Evolutionary conservation across 1,140 invertebrate species (phyloP), one percentile per base, ranked within the genome.

Genomic region (Hypsibius dujardini): DNA sequence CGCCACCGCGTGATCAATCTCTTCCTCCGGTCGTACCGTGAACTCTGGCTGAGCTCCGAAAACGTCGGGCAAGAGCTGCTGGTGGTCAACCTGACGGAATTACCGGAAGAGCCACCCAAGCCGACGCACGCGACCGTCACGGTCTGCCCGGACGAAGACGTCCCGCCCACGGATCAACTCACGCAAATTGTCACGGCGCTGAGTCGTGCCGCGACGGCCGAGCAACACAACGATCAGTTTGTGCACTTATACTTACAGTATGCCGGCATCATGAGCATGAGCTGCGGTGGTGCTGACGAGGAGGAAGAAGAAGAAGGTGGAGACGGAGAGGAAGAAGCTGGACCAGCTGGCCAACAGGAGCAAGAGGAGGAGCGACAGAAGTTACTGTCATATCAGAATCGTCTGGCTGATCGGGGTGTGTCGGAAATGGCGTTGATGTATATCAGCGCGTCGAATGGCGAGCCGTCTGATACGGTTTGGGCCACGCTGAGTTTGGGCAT

Each of bases 361-460:
- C 94, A 99, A 92, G 96, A 99, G 84, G 97, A 98, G 90, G 92
- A 98, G 79, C 98, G 98, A 79, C 95, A 98, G 77, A 96, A 95
- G 78, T 81, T 98, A 1, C 81, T 98, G 1, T 98, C 95, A 82
- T 92, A 98, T 81, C 96, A 99, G 84, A 87, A 90, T 0, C 83
- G 96, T 45, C 81, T 99, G 1, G 90, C 95, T 0, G 90, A 96
- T 78, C 84, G 96, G 45, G 95, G 95, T 14, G 93, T 96, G 1
- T 92, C 96, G 1, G 95, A 99, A 81, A 98, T 98, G 95, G 92
- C 95, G 1, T 81, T 99, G 1, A 85, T 98, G 2, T 94, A 98
- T 77, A 95, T 99, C 76, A 95, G 92, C 2, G 95, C 95, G 1
- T 93, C 91, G 75, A 95, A 95, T 82, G 94, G 94, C 75, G 84